These are phyloP conservation scores for Zapus hudsonius DNA, from an alignment of 2,113 vertebrate genomes.

Conservation along the genomic window DNA sequence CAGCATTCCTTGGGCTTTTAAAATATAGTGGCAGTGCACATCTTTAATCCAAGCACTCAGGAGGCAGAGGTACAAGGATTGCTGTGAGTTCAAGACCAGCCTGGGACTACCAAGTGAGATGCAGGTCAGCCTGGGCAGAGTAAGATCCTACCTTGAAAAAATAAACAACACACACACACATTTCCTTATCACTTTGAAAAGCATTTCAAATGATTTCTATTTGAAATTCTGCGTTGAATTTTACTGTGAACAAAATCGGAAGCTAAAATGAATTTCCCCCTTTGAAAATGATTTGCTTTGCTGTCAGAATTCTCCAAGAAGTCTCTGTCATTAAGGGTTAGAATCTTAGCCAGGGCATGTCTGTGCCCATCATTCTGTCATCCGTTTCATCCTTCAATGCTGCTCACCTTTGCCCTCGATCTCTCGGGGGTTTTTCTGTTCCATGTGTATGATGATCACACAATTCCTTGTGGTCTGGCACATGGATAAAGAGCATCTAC, in stretches of 20 bases:
- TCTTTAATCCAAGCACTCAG: too few relatives aligned
- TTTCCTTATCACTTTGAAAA: not conserved
- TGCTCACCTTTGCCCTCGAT: not conserved
- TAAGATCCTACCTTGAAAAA: too few relatives aligned
- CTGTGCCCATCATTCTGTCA: not conserved
- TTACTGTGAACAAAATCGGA: not conserved
- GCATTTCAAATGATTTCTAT: not conserved
- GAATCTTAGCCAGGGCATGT: not conserved
- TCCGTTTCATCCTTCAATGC: not conserved
- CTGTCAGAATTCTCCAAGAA: constrained; percentile 11
- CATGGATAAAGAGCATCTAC: not conserved
- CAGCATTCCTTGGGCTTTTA: too few relatives aligned
- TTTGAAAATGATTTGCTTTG: constrained; percentile 33
- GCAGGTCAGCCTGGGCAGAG: too few relatives aligned
- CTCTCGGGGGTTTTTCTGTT: not conserved
- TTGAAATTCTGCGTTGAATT: not conserved
- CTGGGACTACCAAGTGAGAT: too few relatives aligned
- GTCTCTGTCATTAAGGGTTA: not conserved
- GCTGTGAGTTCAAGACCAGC: too few relatives aligned
- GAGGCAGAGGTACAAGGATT: too few relatives aligned
- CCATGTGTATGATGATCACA: too few relatives aligned
- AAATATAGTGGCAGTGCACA: too few relatives aligned
- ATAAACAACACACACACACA: too few relatives aligned
- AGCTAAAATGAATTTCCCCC: not conserved
- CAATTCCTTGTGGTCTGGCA: not conserved